A percentile compares a stretch with the other conserved stretches of the same genome.
Evolutionary conservation across 2,888 invertebrate species (phyloP).

Genomic region (Globia sparganii): DNA sequence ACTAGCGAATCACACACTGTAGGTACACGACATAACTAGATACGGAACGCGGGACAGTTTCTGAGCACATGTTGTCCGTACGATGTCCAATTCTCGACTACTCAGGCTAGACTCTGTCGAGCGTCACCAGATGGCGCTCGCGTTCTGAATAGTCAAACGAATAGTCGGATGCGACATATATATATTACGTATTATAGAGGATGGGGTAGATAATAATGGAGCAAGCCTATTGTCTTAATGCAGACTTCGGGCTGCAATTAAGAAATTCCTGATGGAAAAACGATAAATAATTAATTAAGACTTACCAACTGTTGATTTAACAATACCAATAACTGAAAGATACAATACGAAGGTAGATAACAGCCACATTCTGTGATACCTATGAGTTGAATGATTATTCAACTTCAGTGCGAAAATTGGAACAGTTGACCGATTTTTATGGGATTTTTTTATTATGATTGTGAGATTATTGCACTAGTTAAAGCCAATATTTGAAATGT

Average conservation of each 20-base stretch:
- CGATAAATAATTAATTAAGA: neutral
- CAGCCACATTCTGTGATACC: slow-evolving; percentile 39
- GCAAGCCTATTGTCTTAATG: no score
- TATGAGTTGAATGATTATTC: slow-evolving; percentile 6
- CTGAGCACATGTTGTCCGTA: no score
- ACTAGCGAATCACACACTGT: no score
- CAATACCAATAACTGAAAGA: slow-evolving; percentile 34
- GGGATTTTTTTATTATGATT: slow-evolving; percentile 52
- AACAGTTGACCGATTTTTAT: slow-evolving; percentile 31
- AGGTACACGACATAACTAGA: no score
- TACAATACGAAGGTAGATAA: slow-evolving; percentile 33
- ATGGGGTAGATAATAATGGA: neutral
- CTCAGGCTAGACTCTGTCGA: no score
- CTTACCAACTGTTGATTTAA: slow-evolving; percentile 49
- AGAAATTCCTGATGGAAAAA: neutral
- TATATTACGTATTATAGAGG: no score
- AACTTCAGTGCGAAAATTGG: slow-evolving; percentile 33
- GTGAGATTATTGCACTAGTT: slow-evolving; percentile 28
- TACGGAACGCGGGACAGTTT: no score
- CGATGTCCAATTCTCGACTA: no score
- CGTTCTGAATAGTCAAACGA: no score
- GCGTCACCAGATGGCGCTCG: no score
- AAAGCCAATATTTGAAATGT: neutral
- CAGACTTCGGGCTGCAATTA: neutral
- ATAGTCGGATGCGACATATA: no score